Conservation (phyloP, 2,797 vertebrate genomes). For the Ficedula albicollis region DNA sequence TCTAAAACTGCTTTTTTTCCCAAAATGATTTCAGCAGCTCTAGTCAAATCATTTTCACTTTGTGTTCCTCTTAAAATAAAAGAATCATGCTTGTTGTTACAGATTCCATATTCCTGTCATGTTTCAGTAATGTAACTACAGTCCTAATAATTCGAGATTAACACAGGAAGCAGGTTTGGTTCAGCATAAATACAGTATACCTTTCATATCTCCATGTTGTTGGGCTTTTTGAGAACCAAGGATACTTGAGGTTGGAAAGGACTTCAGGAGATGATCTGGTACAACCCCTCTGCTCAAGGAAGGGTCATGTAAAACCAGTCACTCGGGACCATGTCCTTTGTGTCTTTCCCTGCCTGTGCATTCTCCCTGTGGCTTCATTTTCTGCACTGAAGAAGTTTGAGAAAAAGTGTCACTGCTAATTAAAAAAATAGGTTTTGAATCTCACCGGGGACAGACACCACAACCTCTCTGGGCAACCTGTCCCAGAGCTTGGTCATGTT, state of each 20-base stretch:
- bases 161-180: not conserved
- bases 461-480: not conserved
- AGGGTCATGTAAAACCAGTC: not conserved
- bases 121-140: not conserved
- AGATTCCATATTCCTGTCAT: not conserved
- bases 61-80: not conserved
- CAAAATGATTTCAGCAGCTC: not conserved
- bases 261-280: not conserved
- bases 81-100: not conserved
- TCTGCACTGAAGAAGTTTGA: not conserved
- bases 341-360: not conserved
- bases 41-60: not conserved
- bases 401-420: not conserved
- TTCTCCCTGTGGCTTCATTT: not conserved
- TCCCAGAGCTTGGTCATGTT: not conserved
- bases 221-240: not conserved
- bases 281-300: not conserved
- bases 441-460: not conserved
- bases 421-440: not conserved
- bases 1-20: not conserved
- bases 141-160: conserved; percentile 4
- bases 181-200: not conserved
- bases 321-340: not conserved
- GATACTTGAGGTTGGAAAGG: not conserved
- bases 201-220: not conserved